These are phyloP conservation scores for Heterotis niloticus DNA, from an alignment of 2,113 vertebrate genomes.

Conservation along the genomic window DNA sequence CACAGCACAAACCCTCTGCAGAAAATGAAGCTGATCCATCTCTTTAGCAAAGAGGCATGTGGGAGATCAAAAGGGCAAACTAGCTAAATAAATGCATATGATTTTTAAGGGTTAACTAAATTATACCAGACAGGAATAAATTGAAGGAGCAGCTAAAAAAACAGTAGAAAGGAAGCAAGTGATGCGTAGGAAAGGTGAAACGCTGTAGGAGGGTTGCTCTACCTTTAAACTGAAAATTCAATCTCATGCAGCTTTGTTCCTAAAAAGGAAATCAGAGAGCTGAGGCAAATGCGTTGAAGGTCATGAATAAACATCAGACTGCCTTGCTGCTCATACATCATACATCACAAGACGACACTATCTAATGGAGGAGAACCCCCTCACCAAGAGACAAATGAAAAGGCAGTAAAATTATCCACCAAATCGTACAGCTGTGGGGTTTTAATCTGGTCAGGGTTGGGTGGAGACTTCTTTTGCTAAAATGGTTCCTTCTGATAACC, in stretches of 20 bases:
- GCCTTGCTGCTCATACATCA: slow-evolving; percentile 73
- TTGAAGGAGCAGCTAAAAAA: slow-evolving; percentile 46
- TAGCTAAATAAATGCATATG: slow-evolving; percentile 3
- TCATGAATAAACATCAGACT: slow-evolving; percentile 79
- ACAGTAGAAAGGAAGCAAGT: slow-evolving; percentile 30
- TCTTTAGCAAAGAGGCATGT: not conserved
- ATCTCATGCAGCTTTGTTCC: slow-evolving; percentile 61
- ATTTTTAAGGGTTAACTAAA: slow-evolving; percentile 59
- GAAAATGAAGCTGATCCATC: not conserved
- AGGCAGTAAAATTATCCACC: slow-evolving; percentile 62
- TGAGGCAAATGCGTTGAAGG: slow-evolving; percentile 58
- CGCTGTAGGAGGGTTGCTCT: slow-evolving; percentile 51
- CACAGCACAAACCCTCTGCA: too few species aligned
- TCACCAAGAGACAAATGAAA: slow-evolving; percentile 69
- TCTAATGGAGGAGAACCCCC: slow-evolving; percentile 71
- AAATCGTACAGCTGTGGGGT: slow-evolving; percentile 49
- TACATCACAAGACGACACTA: slow-evolving; percentile 70
- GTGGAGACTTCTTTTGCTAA: slow-evolving; percentile 48
- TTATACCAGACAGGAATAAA: slow-evolving; percentile 58
- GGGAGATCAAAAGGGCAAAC: not conserved
- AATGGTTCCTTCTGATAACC: slow-evolving; percentile 55
- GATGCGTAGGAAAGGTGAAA: slow-evolving; percentile 24
- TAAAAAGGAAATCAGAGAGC: slow-evolving; percentile 71
- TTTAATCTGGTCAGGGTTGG: slow-evolving; percentile 49
- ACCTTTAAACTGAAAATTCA: slow-evolving; percentile 66